These are phyloP conservation scores for Linnaemya tessellans DNA, from an alignment of 2,888 invertebrate species.

Conservation along the genomic window DNA sequence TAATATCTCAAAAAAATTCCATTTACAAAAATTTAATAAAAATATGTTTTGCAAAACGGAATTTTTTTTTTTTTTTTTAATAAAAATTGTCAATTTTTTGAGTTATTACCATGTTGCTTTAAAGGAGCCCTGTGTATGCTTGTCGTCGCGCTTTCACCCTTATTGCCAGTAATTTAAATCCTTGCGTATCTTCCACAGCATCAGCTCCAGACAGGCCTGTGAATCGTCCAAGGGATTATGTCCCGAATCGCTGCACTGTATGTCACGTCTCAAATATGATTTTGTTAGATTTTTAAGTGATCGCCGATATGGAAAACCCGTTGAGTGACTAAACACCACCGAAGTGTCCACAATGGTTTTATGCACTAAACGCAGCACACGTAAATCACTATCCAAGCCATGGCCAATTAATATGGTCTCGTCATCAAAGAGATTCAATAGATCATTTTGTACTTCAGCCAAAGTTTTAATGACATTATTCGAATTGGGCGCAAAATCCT, in stretches of 20 bases:
- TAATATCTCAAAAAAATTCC: too few relatives aligned
- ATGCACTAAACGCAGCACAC: conserved; percentile 93
- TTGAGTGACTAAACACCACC: conserved; percentile 92
- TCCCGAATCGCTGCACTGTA: conserved; percentile 89
- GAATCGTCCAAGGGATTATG: conserved; percentile 98
- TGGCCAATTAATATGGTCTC: conserved; percentile 97
- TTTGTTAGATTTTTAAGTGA: conserved; percentile 91
- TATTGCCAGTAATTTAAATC: conserved; percentile 55
- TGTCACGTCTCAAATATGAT: conserved; percentile 89
- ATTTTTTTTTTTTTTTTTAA: too few relatives aligned
- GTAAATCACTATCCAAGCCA: conserved; percentile 96
- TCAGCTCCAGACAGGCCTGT: conserved; percentile 93
- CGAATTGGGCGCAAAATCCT: conserved; percentile 85
- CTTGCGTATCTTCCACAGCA: conserved; percentile 88
- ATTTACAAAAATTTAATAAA: too few relatives aligned
- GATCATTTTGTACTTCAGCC: conserved; percentile 92
- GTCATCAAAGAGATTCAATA: conserved; percentile 90
- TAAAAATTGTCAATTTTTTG: too few relatives aligned
- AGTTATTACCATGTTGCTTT: too few relatives aligned
- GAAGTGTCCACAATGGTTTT: conserved; percentile 94
- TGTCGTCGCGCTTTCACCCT: too few relatives aligned
- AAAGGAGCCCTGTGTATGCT: too few relatives aligned
- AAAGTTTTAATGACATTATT: conserved; percentile 88
- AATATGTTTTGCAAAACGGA: too few relatives aligned
- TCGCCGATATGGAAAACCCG: conserved; percentile 92